Conservation (phyloP, 2,888 invertebrate genomes). For the Thumatha senex region DNA sequence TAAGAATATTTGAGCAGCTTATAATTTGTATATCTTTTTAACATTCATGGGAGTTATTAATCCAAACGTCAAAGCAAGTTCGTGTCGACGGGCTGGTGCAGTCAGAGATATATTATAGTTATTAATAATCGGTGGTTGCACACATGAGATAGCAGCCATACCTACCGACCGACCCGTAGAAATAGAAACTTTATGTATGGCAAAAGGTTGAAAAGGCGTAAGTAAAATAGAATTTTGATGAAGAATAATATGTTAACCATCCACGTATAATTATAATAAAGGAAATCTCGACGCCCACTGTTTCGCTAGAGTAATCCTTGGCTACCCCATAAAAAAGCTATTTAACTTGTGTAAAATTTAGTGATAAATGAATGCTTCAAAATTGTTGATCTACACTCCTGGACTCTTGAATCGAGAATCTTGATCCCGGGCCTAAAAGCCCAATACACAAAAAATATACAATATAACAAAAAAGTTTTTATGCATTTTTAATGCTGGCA, state of each 20-base stretch:
- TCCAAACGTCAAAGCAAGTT: slow-evolving; percentile 62
- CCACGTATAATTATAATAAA: slow-evolving; percentile 11
- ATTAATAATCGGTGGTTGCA: slow-evolving; percentile 76
- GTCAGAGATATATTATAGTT: slow-evolving; percentile 70
- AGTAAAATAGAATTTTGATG: slow-evolving; percentile 2
- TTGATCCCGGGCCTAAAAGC: no score
- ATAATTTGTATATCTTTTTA: slow-evolving; percentile 33
- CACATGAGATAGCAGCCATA: slow-evolving; percentile 62
- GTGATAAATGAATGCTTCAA: no score
- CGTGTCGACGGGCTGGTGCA: slow-evolving; percentile 63
- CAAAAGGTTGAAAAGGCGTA: slow-evolving; percentile 27
- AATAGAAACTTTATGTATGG: slow-evolving; percentile 29
- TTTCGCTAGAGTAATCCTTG: no score
- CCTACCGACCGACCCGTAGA: slow-evolving; percentile 53
- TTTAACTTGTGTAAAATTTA: no score
- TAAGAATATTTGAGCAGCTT: no score
- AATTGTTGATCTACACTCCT: no score
- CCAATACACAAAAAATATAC: no score
- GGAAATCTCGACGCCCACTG: no score
- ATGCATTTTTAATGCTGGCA: no score
- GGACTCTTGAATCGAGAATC: no score
- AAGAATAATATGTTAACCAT: neutral
- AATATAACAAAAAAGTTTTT: no score
- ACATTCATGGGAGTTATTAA: slow-evolving; percentile 58
- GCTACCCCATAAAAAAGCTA: no score